Percentiles rank a stretch among this genome's conserved stretches.
Evolutionary conservation across 2,113 vertebrate species (phyloP).

Genomic region (Chaenocephalus aceratus): DNA sequence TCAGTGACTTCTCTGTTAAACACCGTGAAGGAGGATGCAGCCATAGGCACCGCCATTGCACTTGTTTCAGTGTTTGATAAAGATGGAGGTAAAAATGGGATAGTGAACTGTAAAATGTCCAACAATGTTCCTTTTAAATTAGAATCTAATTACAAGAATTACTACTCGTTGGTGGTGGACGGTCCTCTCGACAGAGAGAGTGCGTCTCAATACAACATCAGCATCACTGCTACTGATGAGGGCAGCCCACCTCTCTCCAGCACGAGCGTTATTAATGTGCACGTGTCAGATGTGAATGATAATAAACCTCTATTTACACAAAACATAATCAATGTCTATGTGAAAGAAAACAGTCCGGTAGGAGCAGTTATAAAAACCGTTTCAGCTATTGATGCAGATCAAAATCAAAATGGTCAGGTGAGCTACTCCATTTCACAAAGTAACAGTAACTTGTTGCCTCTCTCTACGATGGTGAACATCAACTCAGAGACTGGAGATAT

Average conservation of each 20-base stretch:
- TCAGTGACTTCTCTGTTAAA: too few relatives aligned
- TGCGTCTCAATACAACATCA: slow-evolving; percentile 84
- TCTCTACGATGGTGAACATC: slow-evolving; percentile 36
- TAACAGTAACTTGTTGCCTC: background rate
- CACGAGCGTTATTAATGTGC: slow-evolving; percentile 75
- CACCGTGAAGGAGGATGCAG: too few relatives aligned
- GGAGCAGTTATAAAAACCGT: slow-evolving; percentile 65
- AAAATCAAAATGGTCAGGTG: slow-evolving; percentile 62
- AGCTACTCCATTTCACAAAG: slow-evolving; percentile 61
- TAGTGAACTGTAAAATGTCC: too few relatives aligned
- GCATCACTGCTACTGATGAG: slow-evolving; percentile 85
- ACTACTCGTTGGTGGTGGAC: too few relatives aligned
- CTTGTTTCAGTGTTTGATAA: too few relatives aligned
- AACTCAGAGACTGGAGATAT: too few relatives aligned
- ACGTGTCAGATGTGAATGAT: slow-evolving; percentile 89
- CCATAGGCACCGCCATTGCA: too few relatives aligned
- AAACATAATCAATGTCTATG: slow-evolving; percentile 63
- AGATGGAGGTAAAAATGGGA: too few relatives aligned
- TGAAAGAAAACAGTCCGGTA: slow-evolving; percentile 81
- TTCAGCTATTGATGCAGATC: slow-evolving; percentile 71
- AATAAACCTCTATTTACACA: slow-evolving; percentile 85
- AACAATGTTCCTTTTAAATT: too few relatives aligned
- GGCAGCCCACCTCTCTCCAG: slow-evolving; percentile 85
- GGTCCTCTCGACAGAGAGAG: too few relatives aligned
- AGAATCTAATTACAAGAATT: too few relatives aligned